Conservation (phyloP, 2,888 invertebrate genomes). For the Microplitis manilae region DNA sequence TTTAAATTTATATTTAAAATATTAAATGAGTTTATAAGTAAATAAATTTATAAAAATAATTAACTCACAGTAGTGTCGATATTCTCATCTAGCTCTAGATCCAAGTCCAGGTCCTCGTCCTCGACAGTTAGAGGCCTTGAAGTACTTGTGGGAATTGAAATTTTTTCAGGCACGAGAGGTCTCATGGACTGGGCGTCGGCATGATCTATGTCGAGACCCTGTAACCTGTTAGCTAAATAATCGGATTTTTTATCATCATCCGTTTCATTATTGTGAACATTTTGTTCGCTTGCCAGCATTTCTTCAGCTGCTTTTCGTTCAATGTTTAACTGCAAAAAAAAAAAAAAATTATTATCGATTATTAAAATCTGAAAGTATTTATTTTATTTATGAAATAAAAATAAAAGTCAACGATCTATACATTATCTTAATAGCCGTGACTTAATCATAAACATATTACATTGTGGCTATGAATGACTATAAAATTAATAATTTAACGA, state of each 20-base stretch:
- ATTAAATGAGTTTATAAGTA: background rate
- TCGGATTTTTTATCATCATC: conserved; percentile 46
- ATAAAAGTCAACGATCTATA: conserved; percentile 17
- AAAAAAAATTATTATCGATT: conserved; percentile 25
- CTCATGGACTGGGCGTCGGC: conserved; percentile 37
- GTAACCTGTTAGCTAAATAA: conserved; percentile 55
- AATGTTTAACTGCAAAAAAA: conserved; percentile 74
- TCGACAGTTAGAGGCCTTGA: conserved; percentile 69
- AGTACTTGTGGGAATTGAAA: conserved; percentile 56
- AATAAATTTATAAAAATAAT: conserved; percentile 11
- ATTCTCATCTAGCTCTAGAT: conserved; percentile 87
- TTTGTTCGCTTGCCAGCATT: conserved; percentile 77
- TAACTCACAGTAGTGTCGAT: conserved; percentile 81
- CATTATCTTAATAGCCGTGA: conserved; percentile 45
- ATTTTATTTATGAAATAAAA: conserved; percentile 22
- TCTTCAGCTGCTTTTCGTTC: conserved; percentile 83
- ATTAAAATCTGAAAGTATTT: conserved; percentile 15
- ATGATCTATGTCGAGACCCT: conserved; percentile 57
- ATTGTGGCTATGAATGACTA: conserved; percentile 52
- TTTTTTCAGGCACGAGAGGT: conserved; percentile 49
- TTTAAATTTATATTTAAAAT: background rate
- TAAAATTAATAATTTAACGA: conserved; percentile 44
- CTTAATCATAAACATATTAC: conserved; percentile 46
- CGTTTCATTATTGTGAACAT: conserved; percentile 71
- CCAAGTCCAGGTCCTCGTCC: conserved; percentile 84